These are phyloP conservation scores for Saccostrea glomerata DNA, from an alignment of 1,140 invertebrate species.

Conservation along the genomic window DNA sequence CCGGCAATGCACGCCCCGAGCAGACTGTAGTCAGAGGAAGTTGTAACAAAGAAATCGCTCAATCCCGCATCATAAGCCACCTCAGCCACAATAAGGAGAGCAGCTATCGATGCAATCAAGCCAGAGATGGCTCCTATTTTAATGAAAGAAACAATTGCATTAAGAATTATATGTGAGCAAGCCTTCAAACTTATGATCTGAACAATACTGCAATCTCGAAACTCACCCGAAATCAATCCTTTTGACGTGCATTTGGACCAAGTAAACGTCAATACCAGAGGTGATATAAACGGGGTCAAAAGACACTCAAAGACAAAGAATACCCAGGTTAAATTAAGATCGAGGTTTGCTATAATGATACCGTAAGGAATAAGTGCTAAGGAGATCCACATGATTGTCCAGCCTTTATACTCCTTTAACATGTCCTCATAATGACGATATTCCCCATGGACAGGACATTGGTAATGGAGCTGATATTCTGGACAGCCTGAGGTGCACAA, in stretches of 20 bases:
- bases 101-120: slow-evolving; percentile 25
- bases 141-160: neutral
- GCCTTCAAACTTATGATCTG: neutral
- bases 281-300: slow-evolving; percentile 62
- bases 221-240: slow-evolving; percentile 64
- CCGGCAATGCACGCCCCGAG: slow-evolving; percentile 42
- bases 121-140: slow-evolving; percentile 39
- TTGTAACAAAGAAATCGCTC: slow-evolving; percentile 53
- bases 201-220: neutral
- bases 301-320: slow-evolving; percentile 59
- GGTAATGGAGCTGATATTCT: slow-evolving; percentile 11
- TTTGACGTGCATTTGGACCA: slow-evolving; percentile 65
- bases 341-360: slow-evolving; percentile 55
- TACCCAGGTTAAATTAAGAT: slow-evolving; percentile 68
- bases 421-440: slow-evolving; percentile 69
- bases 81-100: slow-evolving; percentile 21
- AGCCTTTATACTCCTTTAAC: slow-evolving; percentile 68
- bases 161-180: neutral
- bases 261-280: slow-evolving; percentile 61
- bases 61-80: slow-evolving; percentile 52
- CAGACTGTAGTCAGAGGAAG: slow-evolving; percentile 53
- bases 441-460: slow-evolving; percentile 15
- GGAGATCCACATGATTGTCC: slow-evolving; percentile 68
- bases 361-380: slow-evolving; percentile 67
- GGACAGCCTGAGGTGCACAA: neutral